phyloP scores from a whole-genome alignment of 2,113 vertebrate species.

The Myodes glareolus region DNA sequence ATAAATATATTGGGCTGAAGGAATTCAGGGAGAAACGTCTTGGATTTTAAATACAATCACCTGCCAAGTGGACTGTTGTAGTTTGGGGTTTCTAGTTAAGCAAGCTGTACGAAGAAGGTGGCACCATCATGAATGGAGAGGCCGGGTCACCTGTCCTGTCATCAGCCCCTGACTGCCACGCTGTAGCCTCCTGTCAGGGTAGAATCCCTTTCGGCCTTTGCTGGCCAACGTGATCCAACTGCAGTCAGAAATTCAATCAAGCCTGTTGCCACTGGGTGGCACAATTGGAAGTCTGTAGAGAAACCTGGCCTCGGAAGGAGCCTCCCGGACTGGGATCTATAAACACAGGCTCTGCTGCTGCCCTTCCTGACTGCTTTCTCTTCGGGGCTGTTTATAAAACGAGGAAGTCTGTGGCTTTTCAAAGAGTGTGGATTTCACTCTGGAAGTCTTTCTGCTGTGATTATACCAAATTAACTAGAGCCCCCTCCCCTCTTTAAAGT shows the following conservation, averaged over 20 bases:
- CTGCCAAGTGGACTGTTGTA: neutral
- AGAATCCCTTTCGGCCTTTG: neutral
- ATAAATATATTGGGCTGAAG: constrained; percentile 39
- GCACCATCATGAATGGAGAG: constrained; percentile 6
- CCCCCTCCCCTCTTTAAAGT: neutral
- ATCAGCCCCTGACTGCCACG: neutral
- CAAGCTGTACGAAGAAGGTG: constrained; percentile 8
- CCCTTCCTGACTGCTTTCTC: constrained; percentile 53
- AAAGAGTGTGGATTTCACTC: constrained; percentile 66
- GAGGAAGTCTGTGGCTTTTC: constrained; percentile 67
- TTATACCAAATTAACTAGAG: constrained; percentile 49
- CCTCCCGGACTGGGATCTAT: constrained; percentile 29
- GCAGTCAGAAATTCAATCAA: constrained; percentile 62
- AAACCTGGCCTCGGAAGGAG: neutral
- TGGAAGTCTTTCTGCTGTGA: constrained; percentile 55
- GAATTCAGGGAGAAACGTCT: constrained; percentile 38
- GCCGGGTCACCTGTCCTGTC: neutral
- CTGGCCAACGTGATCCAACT: neutral
- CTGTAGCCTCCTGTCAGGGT: neutral
- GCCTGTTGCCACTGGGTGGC: constrained; percentile 67
- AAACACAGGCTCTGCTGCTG: neutral
- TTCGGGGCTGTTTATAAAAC: constrained; percentile 66
- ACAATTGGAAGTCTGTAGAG: constrained; percentile 71
- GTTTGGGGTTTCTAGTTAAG: constrained; percentile 37
- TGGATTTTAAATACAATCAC: constrained; percentile 8